phyloP scores from a whole-genome alignment of 2,113 vertebrate genomes.

The Silurus glanis region DNA sequence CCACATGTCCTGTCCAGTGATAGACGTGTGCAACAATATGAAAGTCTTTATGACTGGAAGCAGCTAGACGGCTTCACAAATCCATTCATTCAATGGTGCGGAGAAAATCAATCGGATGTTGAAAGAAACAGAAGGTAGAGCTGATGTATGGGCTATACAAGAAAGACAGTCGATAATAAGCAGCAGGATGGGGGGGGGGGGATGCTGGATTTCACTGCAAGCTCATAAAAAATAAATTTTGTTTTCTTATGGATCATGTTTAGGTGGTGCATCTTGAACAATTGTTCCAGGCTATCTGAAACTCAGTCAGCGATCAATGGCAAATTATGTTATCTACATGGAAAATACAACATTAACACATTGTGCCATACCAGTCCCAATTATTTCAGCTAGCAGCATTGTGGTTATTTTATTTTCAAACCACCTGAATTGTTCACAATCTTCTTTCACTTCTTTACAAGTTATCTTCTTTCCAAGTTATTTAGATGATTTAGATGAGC shows the following conservation, averaged over 20 bases:
- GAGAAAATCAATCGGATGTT: slow-evolving; percentile 41
- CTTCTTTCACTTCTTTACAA: background rate
- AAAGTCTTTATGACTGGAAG: background rate
- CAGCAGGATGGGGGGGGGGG: background rate
- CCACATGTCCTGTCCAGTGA: background rate
- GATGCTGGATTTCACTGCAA: slow-evolving; percentile 8
- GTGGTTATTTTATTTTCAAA: slow-evolving; percentile 23
- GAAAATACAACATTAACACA: background rate
- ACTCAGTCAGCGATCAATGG: slow-evolving; percentile 23
- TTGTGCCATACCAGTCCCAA: background rate
- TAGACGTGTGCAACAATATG: background rate
- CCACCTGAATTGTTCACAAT: slow-evolving; percentile 18
- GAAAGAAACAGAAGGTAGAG: slow-evolving; percentile 58
- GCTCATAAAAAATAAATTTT: slow-evolving; percentile 6
- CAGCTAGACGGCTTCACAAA: background rate
- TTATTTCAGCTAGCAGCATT: slow-evolving; percentile 21
- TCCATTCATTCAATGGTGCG: slow-evolving; percentile 4
- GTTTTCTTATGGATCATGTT: background rate
- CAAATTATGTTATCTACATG: slow-evolving; percentile 17
- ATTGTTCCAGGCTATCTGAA: slow-evolving; percentile 25
- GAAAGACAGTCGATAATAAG: slow-evolving; percentile 30
- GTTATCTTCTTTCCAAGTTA: too few species aligned
- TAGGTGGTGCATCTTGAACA: slow-evolving; percentile 18
- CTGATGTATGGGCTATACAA: slow-evolving; percentile 29
- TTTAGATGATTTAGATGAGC: background rate